These are phyloP conservation scores for Elegia similella DNA, from an alignment of 2,888 invertebrate genomes.

Conservation along the genomic window DNA sequence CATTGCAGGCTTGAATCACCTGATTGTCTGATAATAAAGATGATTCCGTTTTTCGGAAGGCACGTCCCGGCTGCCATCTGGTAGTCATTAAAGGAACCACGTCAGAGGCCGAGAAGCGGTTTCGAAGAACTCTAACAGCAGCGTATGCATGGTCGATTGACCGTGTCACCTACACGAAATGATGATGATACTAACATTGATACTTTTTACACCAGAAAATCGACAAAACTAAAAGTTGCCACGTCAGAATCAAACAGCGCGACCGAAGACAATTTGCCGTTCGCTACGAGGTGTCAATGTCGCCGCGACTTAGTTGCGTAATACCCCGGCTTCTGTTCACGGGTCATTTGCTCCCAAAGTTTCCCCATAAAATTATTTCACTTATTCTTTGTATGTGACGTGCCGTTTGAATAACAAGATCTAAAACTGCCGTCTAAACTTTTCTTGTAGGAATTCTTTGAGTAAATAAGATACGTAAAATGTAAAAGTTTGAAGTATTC, in stretches of 20 bases:
- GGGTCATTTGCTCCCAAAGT: slow-evolving; percentile 14
- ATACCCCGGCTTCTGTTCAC: slow-evolving; percentile 11
- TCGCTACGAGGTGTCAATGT: slow-evolving; percentile 11
- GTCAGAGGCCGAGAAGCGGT: too few species aligned
- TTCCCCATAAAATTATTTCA: slow-evolving; percentile 16
- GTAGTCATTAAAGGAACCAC: too few species aligned
- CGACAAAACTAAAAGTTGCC: not conserved
- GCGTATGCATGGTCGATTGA: too few species aligned
- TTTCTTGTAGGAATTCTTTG: not conserved
- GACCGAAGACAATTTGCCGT: slow-evolving; percentile 8
- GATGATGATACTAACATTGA: too few species aligned
- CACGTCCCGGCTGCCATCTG: too few species aligned
- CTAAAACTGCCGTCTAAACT: not conserved
- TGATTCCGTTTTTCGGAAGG: too few species aligned
- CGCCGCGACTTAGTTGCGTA: slow-evolving; percentile 13
- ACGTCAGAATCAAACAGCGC: not conserved
- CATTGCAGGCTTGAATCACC: too few species aligned
- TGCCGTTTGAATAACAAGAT: not conserved
- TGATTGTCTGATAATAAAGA: too few species aligned
- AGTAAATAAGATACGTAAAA: not conserved
- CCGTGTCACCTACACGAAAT: too few species aligned
- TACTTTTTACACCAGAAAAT: too few species aligned
- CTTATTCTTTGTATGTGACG: slow-evolving; percentile 1
- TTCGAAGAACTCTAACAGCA: too few species aligned
- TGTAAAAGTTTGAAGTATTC: not conserved